Base-by-base conservation (phyloP, 2,113 vertebrate species). In the Leptodactylus fuscus region DNA sequence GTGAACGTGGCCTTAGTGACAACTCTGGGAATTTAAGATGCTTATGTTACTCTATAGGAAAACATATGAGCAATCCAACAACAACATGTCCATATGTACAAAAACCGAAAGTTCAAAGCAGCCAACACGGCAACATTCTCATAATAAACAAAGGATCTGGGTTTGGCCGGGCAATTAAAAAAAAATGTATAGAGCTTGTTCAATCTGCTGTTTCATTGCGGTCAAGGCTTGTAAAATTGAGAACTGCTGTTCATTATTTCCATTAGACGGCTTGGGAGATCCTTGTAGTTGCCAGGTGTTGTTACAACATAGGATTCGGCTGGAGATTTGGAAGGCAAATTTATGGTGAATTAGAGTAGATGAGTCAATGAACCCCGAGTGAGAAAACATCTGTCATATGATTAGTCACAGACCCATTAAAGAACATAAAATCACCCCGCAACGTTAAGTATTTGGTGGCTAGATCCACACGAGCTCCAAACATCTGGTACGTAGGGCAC, bases 321-420 rank as follows among this genome's bases (percentile, higher is more conserved):
- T 11, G 49, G 53, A 60, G 73, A 36, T 41, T 38, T 73, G n/a
- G 65, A 58, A 46, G 55, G 16, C 24, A 77, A 78, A 77, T 27
- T 85, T 49, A 85, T 78, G 58, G 74, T 85, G 58, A 53, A 78
- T 69, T 85, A 85, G 20, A 85, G 58, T 5, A 46, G 4, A 48
- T 67, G 71, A 85, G 41, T 77, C 73, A 85, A 22, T 77, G 82
- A 46, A 67, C 22, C 55, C 58, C 7, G 73, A 65, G 74, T 69
- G 60, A 85, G 65, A 85, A 69, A 36, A 32, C 83, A 85, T 44
- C 83, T 85, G 83, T 29, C 32, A 27, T 38, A 4, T 15, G 22
- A 85, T 85, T 85, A 85, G 83, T 78, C 83, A 85, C 74, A 53
- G 71, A 69, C 27, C 15, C 9, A 62, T 16, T 62, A 71, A 71